These are phyloP conservation scores for Lochmaea capreae DNA, from an alignment of 2,888 invertebrate genomes.

Conservation along the genomic window DNA sequence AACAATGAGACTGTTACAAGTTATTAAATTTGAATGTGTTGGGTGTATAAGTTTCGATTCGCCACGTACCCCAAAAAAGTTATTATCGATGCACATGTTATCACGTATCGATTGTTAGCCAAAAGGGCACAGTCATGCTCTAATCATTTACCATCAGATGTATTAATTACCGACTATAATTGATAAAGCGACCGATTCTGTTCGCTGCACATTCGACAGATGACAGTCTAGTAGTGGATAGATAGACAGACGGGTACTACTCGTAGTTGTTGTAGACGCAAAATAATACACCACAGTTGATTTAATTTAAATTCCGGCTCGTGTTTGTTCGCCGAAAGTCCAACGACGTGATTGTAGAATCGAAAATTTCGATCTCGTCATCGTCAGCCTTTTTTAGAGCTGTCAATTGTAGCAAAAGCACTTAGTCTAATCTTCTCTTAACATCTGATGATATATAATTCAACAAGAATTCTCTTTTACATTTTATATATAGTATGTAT, in stretches of 20 bases:
- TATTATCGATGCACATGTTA: slow-evolving; percentile 36
- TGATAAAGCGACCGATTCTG: slow-evolving; percentile 52
- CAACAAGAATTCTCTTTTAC: slow-evolving; percentile 43
- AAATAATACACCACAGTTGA: background rate
- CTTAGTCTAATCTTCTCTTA: slow-evolving; percentile 46
- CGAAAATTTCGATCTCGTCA: slow-evolving; percentile 42
- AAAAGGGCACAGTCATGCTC: slow-evolving; percentile 60
- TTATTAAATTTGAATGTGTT: background rate
- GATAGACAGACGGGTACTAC: slow-evolving; percentile 11
- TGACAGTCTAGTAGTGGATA: slow-evolving; percentile 31
- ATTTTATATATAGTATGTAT: slow-evolving; percentile 18
- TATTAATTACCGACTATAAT: slow-evolving; percentile 61
- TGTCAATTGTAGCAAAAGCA: slow-evolving; percentile 45
- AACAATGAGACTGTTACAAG: background rate
- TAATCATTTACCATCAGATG: slow-evolving; percentile 61
- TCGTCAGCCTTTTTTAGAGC: slow-evolving; percentile 42
- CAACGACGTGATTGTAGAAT: slow-evolving; percentile 35
- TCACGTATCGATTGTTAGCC: slow-evolving; percentile 50
- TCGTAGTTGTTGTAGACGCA: background rate
- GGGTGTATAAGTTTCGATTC: background rate
- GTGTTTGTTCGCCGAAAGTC: slow-evolving; percentile 27
- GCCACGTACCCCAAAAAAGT: slow-evolving; percentile 5
- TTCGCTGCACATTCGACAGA: slow-evolving; percentile 38
- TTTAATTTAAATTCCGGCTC: background rate
- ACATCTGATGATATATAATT: slow-evolving; percentile 43